These are phyloP conservation scores for Ochotona princeps DNA, from an alignment of 2,113 vertebrate species.

Conservation along the genomic window DNA sequence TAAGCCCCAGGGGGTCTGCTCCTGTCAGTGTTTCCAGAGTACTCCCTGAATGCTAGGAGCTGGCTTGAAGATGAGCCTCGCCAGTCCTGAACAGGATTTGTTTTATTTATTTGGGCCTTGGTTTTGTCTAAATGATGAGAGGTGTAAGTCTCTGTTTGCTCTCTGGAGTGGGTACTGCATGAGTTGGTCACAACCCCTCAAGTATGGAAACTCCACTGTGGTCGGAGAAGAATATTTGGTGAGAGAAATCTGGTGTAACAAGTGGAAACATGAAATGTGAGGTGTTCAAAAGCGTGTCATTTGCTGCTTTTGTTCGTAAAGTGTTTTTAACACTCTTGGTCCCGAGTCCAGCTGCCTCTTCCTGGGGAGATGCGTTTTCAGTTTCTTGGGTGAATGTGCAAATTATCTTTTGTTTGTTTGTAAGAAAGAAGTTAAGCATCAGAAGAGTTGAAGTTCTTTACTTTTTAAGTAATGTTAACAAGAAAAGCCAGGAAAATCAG, in stretches of 20 bases:
- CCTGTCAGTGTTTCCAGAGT: constrained; percentile 46
- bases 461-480: constrained; percentile 74
- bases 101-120: constrained; percentile 56
- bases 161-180: constrained; percentile 30
- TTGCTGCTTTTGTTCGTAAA: constrained; percentile 44
- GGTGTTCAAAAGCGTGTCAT: constrained; percentile 52
- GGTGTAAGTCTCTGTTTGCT: background rate
- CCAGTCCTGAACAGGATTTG: constrained; percentile 44
- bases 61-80: constrained; percentile 15
- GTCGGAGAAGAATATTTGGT: constrained; percentile 34
- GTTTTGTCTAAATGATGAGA: constrained; percentile 62
- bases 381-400: constrained; percentile 76
- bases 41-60: background rate
- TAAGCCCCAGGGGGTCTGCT: constrained; percentile 9
- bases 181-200: constrained; percentile 20
- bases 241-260: constrained; percentile 17
- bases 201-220: constrained; percentile 42
- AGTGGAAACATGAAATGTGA: constrained; percentile 45
- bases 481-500: constrained; percentile 78
- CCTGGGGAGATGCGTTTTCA: constrained; percentile 63
- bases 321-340: constrained; percentile 62
- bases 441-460: constrained; percentile 75
- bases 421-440: constrained; percentile 77
- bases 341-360: constrained; percentile 46
- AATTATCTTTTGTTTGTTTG: constrained; percentile 68